A percentile compares a stretch with the other conserved stretches of the same genome.
Conservation (phyloP, 2,113 vertebrate genomes). For the Saiga tatarica region DNA sequence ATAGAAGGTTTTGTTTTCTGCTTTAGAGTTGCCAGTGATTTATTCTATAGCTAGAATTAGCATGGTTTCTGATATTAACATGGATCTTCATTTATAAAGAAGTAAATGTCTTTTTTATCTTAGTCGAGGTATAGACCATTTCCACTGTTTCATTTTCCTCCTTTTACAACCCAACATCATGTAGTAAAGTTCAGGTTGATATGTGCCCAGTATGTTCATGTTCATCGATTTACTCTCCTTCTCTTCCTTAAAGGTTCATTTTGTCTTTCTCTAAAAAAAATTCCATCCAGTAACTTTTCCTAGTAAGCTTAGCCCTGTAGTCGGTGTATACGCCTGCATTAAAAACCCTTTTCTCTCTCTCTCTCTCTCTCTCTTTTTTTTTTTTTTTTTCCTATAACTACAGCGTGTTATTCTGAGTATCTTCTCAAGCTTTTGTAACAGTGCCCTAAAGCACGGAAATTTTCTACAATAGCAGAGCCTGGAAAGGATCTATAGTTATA, state of each 20-base stretch:
- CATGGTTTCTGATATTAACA: neutral
- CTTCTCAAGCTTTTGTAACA: conserved; percentile 1
- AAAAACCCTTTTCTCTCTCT: neutral
- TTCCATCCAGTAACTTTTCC: neutral
- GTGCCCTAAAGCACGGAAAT: neutral
- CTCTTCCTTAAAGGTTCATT: neutral
- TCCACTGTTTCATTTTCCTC: neutral
- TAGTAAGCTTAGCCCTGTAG: neutral
- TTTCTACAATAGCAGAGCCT: conserved; percentile 30
- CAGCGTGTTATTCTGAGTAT: neutral
- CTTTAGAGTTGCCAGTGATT: neutral
- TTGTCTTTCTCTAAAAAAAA: conserved; percentile 13
- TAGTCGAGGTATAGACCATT: neutral
- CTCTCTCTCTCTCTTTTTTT: too few species aligned
- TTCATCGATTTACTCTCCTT: neutral
- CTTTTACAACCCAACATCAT: neutral
- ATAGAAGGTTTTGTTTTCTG: neutral
- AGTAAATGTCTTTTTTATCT: neutral
- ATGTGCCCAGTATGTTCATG: neutral
- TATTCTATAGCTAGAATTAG: neutral
- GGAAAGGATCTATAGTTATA: conserved; percentile 16
- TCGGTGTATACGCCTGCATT: neutral
- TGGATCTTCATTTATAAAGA: neutral
- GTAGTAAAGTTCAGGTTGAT: neutral
- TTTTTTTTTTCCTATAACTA: neutral